phyloP scores from a whole-genome alignment of 92 coral and sea anemone species.

The Phymanthus crucifer region DNA sequence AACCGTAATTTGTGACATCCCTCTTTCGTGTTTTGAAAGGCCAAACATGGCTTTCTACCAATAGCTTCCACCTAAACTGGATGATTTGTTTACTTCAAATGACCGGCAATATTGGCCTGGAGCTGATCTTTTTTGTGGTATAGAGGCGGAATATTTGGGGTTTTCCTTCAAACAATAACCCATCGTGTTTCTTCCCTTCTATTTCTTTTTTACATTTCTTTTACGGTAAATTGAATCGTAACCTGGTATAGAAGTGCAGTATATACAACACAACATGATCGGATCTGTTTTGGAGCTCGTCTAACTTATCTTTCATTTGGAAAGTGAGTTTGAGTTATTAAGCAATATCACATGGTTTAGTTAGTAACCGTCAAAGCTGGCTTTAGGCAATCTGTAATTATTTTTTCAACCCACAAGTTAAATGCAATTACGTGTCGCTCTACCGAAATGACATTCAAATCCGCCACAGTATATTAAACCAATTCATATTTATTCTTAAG shows the following conservation, averaged over 20 bases:
- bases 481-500: constrained; percentile 1
- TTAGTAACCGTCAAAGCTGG: constrained; percentile 1
- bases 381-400: constrained; percentile 1
- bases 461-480: neutral
- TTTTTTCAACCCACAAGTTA: neutral
- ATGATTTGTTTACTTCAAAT: constrained; percentile 23
- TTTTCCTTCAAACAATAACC: constrained; percentile 6
- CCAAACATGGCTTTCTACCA: constrained; percentile 39
- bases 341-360: neutral
- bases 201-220: neutral
- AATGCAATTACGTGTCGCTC: constrained; percentile 5
- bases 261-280: neutral
- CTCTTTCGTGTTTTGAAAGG: constrained; percentile 19
- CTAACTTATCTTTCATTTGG: neutral
- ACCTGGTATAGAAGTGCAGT: neutral
- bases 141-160: constrained; percentile 22
- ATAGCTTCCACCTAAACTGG: constrained; percentile 17
- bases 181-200: neutral
- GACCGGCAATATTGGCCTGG: constrained; percentile 14
- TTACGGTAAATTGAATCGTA: neutral
- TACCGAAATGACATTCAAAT: constrained; percentile 11
- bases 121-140: constrained; percentile 40
- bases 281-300: neutral
- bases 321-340: neutral
- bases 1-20: constrained; percentile 58